These are phyloP conservation scores for Taxidea taxus DNA, from an alignment of 2,113 vertebrate species.

Conservation along the genomic window DNA sequence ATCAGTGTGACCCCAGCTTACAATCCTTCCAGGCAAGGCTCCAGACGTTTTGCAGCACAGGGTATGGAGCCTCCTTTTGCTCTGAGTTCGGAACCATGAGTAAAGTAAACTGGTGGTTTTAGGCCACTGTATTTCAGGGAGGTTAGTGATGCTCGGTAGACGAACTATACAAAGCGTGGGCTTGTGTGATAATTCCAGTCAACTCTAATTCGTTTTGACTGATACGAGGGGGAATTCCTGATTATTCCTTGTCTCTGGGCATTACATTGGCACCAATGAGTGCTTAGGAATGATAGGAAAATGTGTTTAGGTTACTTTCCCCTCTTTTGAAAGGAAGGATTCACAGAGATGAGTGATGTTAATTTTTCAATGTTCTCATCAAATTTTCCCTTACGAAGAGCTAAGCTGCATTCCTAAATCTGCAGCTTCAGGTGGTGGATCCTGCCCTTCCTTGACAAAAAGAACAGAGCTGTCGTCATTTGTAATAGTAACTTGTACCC, in stretches of 20 bases:
- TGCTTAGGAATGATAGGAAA: not conserved
- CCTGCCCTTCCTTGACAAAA: constrained; percentile 21
- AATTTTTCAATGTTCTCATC: constrained; percentile 64
- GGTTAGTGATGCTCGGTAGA: not conserved
- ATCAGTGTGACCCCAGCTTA: not conserved
- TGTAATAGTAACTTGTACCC: not conserved
- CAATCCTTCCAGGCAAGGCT: not conserved
- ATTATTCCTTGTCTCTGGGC: not conserved
- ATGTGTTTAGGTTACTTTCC: constrained; percentile 3
- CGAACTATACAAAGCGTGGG: not conserved
- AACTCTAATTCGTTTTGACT: not conserved
- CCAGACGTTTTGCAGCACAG: not conserved
- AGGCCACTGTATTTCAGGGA: not conserved
- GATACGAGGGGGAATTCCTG: not conserved
- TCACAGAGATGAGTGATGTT: not conserved
- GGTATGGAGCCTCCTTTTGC: not conserved
- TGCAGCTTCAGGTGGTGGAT: not conserved
- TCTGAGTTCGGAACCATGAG: not conserved
- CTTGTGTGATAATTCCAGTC: not conserved
- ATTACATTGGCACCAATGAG: not conserved
- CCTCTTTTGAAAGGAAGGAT: not conserved
- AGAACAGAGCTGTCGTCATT: not conserved
- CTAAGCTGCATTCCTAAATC: constrained; percentile 49
- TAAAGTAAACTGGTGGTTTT: not conserved
- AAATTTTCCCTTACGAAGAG: constrained; percentile 37